Base-by-base conservation (phyloP, 2,797 vertebrate genomes). In the Cyprinella venusta region DNA sequence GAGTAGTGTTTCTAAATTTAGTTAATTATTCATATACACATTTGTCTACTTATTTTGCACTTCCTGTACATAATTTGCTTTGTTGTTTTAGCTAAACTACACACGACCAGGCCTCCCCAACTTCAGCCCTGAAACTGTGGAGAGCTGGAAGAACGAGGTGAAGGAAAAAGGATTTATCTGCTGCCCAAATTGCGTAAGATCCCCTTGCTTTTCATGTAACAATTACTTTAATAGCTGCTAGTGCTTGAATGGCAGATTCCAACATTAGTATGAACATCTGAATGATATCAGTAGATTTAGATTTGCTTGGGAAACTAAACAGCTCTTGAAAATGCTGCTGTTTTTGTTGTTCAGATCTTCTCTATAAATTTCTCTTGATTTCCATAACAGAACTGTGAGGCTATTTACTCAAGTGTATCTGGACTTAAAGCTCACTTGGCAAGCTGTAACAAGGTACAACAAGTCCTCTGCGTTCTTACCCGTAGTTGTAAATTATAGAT, bases 151-250 rank as follows among this genome's bases (percentile, higher is more conserved):
- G 94, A 97, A 93, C 0, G 96, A 97, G 89, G 97, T 99, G 86
- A 99, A 99, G 90, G 97, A 99, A 89, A 97, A 97, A 81, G 98
- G 98, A 80, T 97, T 97, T 80, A 96, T 99, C 92, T 97, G 96
- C 94, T 99, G 98, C 90, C 96, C 94, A 79, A 99, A 99, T 76
- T 93, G 95, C 0, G 98, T 99, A 95, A 96, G 92, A 63, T 5
- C 18, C 0, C 12, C 12, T 74, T 67, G 33, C 65, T 40, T 61
- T 83, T 83, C 16, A 52, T 48, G 2, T 5, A 72, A 64, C 16
- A 19, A 65, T 71, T 6, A n/a, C 52, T 71, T 71, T 6, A 64
- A 26, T 15, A 59, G 40, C 10, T 67, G 8, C 26, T 65, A 10
- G 59, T 50, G 69, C 12, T 48, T 56, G 15, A 45, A 16, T 42